A percentile compares a stretch with the other conserved stretches of the same genome.
These are phyloP conservation scores for Chrysodeixis includens DNA, from an alignment of 2,888 invertebrate genomes.

Conservation along the genomic window DNA sequence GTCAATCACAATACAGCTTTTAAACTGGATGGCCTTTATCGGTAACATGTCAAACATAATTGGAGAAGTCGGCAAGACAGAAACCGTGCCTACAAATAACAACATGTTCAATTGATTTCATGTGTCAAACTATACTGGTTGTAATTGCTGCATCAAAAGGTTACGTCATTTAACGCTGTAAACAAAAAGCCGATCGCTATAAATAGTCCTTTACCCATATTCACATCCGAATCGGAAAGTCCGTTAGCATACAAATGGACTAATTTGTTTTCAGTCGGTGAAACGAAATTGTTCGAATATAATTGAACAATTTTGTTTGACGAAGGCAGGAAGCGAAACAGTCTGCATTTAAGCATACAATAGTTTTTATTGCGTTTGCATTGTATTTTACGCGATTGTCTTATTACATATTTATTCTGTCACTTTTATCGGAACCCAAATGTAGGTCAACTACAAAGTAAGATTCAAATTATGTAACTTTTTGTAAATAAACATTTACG, in stretches of 20 bases:
- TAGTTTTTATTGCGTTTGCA: background rate
- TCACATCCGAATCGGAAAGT: slow-evolving; percentile 56
- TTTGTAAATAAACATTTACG: background rate
- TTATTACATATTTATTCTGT: background rate
- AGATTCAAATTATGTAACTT: background rate
- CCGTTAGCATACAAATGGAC: slow-evolving; percentile 64
- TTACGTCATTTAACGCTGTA: slow-evolving; percentile 20
- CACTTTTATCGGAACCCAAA: background rate
- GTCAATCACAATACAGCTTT: background rate
- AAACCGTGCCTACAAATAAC: background rate
- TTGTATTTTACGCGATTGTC: slow-evolving; percentile 1
- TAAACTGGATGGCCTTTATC: background rate
- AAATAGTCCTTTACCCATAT: slow-evolving; percentile 49
- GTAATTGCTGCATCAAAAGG: slow-evolving; percentile 26
- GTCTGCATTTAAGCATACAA: slow-evolving; percentile 22
- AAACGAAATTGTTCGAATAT: slow-evolving; percentile 43
- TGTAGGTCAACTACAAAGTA: slow-evolving; percentile 4
- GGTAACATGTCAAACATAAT: background rate
- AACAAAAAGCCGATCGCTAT: slow-evolving; percentile 38
- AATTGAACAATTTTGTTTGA: slow-evolving; percentile 44
- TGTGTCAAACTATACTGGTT: slow-evolving; percentile 5
- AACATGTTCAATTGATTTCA: background rate
- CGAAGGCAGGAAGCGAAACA: slow-evolving; percentile 25
- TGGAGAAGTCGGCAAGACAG: background rate
- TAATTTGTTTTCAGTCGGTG: slow-evolving; percentile 53